These are phyloP conservation scores for Pseudococcus viburni DNA, from an alignment of 2,888 invertebrate species.

Conservation along the genomic window DNA sequence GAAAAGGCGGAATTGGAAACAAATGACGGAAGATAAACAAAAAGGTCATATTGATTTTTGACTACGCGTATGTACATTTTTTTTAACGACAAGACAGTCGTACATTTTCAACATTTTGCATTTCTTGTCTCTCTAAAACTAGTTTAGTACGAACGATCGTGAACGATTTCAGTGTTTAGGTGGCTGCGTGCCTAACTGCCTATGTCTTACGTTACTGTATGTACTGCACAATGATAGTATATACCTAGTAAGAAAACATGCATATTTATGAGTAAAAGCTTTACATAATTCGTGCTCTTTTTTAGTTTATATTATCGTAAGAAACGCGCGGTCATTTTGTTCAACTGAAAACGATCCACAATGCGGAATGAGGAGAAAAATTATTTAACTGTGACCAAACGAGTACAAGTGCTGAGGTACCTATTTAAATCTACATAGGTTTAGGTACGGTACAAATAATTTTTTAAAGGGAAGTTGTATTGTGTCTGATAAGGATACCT, in stretches of 20 bases:
- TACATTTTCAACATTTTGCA: not conserved
- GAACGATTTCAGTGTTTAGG: not conserved
- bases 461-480: not conserved
- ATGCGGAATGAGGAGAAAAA: not conserved
- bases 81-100: not conserved
- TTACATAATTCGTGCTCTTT: slow-evolving; percentile 42
- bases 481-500: not conserved
- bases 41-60: slow-evolving; percentile 18
- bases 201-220: not conserved
- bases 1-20: not conserved
- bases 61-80: too few relatives aligned
- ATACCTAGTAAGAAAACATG: not conserved
- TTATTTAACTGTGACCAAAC: slow-evolving; percentile 14
- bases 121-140: not conserved
- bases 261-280: slow-evolving; percentile 39
- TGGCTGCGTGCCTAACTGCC: not conserved
- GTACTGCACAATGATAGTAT: not conserved
- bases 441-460: not conserved
- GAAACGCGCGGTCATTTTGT: slow-evolving; percentile 28
- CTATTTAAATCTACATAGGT: too few relatives aligned
- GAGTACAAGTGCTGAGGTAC: not conserved
- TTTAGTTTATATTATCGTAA: not conserved
- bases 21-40: not conserved
- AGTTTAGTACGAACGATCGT: slow-evolving; percentile 1
- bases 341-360: not conserved